Evolutionary conservation across 2,113 vertebrate genomes (phyloP).

Genomic region (Rhinolophus sinicus): DNA sequence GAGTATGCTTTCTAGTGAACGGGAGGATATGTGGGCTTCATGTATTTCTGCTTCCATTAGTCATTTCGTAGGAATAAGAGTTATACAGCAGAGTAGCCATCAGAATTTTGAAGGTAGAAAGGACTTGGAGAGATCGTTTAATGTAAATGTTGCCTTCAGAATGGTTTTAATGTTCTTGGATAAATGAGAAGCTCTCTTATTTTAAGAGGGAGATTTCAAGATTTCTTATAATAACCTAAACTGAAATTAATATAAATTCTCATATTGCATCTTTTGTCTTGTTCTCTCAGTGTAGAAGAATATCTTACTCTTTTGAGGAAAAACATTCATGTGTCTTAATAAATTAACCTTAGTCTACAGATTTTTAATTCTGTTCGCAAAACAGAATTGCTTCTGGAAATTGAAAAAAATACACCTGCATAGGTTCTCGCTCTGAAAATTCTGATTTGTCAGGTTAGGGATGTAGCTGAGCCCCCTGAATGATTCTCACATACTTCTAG

Average conservation of each 20-base stretch:
- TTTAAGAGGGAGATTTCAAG: neutral
- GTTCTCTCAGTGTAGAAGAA: neutral
- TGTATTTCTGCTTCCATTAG: neutral
- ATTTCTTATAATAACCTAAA: constrained; percentile 21
- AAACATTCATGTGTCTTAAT: neutral
- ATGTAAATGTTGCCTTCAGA: neutral
- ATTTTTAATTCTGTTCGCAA: neutral
- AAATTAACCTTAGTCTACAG: neutral
- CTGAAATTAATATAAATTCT: constrained; percentile 24
- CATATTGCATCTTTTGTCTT: neutral
- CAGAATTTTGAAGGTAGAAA: neutral
- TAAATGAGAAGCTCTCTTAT: neutral
- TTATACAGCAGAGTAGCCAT: neutral
- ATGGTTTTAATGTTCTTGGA: neutral
- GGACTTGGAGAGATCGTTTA: neutral
- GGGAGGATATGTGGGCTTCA: neutral
- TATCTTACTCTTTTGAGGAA: neutral
- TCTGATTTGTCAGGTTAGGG: neutral
- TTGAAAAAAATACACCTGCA: neutral
- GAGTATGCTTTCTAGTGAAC: neutral
- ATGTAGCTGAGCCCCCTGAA: neutral
- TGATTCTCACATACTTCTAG: neutral
- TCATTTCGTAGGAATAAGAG: neutral
- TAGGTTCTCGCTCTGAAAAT: neutral
- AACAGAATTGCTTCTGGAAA: neutral